Base-by-base conservation (phyloP, 2,797 vertebrate genomes). In the Sylvia borin region DNA sequence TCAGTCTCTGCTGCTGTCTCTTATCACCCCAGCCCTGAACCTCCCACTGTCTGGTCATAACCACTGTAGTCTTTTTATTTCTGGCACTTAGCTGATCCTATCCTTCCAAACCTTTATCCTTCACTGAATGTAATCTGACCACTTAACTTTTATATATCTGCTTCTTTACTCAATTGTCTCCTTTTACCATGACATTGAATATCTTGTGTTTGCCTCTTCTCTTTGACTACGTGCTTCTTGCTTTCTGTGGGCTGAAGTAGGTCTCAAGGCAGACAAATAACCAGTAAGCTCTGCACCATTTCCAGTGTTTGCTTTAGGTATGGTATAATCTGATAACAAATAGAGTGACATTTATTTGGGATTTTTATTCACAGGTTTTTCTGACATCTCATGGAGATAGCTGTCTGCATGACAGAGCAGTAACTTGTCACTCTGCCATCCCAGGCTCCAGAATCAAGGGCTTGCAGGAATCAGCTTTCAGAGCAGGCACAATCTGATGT, bases 21-120 rank as follows among this genome's bases (percentile, higher is more conserved):
- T 91, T 97, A 79, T 82, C 73, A 71, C 50, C 72, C 32, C 48
- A 93, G 62, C 16, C 57, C n/a, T 43, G 38, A 92, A 54, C n/a
- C 20, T 92, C 53, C 50, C 66, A 60, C 54, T 50, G 18, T 71
- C 48, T 68, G 34, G 11, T 36, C 38, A 25, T 73, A 78, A 68
- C 27, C 38, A 57, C 26, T 19, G 24, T 61, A 64, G 64, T 45
- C 47, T 85, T 95, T 90, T 83, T 78, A 85, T 79, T 85, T 91
- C 65, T 85, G 62, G 10, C 31, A 66, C 48, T 95, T 92, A 77
- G 32, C 29, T 62, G 34, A 92, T 86, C 25, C 55, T 62, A 68
- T 75, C 53, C 62, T 64, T 43, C 86, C 78, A 75, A 70, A 51
- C 45, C 84, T 92, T 92, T 70, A 81, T 85, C 19, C 19, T 13